phyloP scores from a whole-genome alignment of 2,797 vertebrate genomes.

The Fundulus diaphanus region DNA sequence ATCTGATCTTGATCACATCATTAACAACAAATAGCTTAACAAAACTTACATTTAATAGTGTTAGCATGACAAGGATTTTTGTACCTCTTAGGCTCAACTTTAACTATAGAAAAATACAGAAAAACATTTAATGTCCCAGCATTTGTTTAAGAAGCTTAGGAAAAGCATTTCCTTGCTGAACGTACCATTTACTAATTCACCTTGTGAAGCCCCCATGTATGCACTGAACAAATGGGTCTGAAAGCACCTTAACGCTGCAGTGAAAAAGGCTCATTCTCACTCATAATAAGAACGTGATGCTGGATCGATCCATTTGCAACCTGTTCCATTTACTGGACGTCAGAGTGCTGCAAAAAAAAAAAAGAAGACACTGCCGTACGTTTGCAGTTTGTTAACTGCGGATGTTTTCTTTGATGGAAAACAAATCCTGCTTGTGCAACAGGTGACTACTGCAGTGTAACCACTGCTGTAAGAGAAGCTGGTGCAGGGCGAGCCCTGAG shows the following conservation, averaged over 20 bases:
- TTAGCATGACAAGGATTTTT: not conserved
- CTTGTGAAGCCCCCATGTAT: not conserved
- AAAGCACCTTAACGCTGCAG: slow-evolving; percentile 9
- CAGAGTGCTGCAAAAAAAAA: slow-evolving; percentile 13
- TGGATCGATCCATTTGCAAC: slow-evolving; percentile 23
- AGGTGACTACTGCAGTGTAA: slow-evolving; percentile 48
- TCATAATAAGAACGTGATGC: slow-evolving; percentile 26
- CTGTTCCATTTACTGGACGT: not conserved
- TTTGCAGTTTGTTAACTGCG: slow-evolving; percentile 16
- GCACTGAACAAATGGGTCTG: not conserved
- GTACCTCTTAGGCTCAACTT: not conserved
- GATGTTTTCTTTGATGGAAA: slow-evolving; percentile 5
- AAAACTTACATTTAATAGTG: not conserved
- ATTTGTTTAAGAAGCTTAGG: not conserved
- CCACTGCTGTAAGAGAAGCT: slow-evolving; percentile 47
- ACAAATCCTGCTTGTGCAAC: slow-evolving; percentile 19
- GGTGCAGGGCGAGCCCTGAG: slow-evolving; percentile 49
- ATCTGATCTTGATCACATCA: not conserved
- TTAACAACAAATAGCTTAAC: not conserved
- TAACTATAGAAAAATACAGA: not conserved
- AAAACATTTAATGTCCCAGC: not conserved
- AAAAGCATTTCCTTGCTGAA: not conserved
- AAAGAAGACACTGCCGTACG: not conserved
- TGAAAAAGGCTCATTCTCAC: slow-evolving; percentile 29
- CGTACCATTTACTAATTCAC: not conserved